A percentile compares a stretch with the other conserved stretches of the same genome.
phyloP scores from a whole-genome alignment of 1,140 invertebrate genomes.

The Ceratina calcarata region DNA sequence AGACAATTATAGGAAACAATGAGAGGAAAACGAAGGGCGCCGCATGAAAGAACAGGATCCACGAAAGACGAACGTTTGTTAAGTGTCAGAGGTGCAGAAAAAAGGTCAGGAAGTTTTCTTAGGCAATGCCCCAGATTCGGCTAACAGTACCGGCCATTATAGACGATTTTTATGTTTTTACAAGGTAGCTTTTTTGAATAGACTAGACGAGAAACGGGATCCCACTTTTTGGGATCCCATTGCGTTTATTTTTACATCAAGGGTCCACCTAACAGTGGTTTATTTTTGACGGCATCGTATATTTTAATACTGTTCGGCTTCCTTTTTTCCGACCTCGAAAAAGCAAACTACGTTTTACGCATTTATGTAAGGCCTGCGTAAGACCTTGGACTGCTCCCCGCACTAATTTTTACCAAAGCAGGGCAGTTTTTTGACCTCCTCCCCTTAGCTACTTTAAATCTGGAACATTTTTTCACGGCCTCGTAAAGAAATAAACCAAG shows the following conservation, averaged over 20 bases:
- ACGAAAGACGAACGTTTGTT: constrained; percentile 13
- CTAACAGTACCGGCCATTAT: constrained; percentile 49
- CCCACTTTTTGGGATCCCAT: constrained; percentile 71
- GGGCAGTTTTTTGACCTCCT: constrained; percentile 67
- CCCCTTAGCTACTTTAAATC: constrained; percentile 33
- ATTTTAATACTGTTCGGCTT: constrained; percentile 71
- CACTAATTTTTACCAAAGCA: constrained; percentile 77
- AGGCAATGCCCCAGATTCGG: constrained; percentile 65
- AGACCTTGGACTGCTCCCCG: constrained; percentile 8
- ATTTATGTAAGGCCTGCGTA: constrained; percentile 46
- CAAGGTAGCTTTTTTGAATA: constrained; percentile 48
- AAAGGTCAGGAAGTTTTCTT: constrained; percentile 23
- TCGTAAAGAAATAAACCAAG: constrained; percentile 69
- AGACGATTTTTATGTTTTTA: constrained; percentile 75
- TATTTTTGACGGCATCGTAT: constrained; percentile 75
- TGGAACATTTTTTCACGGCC: constrained; percentile 64
- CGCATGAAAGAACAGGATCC: constrained; percentile 7
- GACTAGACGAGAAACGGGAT: constrained; percentile 67
- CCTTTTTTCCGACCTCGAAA: constrained; percentile 52
- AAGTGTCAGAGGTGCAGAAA: background rate
- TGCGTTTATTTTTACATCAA: constrained; percentile 58
- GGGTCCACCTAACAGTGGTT: constrained; percentile 63
- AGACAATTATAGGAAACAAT: background rate
- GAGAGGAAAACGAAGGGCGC: no score
- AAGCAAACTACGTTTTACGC: constrained; percentile 46